Percentiles rank a stretch among this genome's conserved stretches.
Evolutionary conservation across 2,888 invertebrate species (phyloP).

Genomic region (Spialia ferax): DNA sequence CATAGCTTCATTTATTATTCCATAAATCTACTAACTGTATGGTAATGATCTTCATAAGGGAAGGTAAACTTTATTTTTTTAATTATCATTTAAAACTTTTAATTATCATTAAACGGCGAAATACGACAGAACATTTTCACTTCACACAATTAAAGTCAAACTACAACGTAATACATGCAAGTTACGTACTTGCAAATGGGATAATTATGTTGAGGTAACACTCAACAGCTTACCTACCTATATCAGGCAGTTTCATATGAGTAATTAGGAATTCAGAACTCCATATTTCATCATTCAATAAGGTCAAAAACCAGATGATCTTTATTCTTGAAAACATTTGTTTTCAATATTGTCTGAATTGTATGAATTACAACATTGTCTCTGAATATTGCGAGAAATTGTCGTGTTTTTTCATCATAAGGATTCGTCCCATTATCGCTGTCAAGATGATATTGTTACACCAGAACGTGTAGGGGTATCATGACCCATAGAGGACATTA

Average conservation of each 20-base stretch:
- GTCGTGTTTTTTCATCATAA: background rate
- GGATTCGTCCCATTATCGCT: no score
- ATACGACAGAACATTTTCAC: slow-evolving; percentile 17
- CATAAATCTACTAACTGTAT: background rate
- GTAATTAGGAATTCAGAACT: background rate
- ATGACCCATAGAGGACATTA: slow-evolving; percentile 32
- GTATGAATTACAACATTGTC: no score
- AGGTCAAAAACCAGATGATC: no score
- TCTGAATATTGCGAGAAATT: background rate
- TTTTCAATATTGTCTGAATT: no score
- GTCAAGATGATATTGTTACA: slow-evolving; percentile 9
- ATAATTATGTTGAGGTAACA: slow-evolving; percentile 12
- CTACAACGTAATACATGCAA: background rate
- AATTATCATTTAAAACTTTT: slow-evolving; percentile 18
- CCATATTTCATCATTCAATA: background rate
- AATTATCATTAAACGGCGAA: slow-evolving; percentile 18
- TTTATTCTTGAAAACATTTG: no score
- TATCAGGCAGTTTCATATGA: background rate
- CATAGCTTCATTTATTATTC: background rate
- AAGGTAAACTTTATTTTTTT: background rate
- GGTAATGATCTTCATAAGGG: background rate
- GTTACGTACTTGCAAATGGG: slow-evolving; percentile 12
- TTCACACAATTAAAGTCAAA: slow-evolving; percentile 20
- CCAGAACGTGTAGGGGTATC: slow-evolving; percentile 15
- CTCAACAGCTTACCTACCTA: no score